Evolutionary conservation across 2,797 vertebrate species (phyloP).

Genomic region (Toxotes lorentzi): DNA sequence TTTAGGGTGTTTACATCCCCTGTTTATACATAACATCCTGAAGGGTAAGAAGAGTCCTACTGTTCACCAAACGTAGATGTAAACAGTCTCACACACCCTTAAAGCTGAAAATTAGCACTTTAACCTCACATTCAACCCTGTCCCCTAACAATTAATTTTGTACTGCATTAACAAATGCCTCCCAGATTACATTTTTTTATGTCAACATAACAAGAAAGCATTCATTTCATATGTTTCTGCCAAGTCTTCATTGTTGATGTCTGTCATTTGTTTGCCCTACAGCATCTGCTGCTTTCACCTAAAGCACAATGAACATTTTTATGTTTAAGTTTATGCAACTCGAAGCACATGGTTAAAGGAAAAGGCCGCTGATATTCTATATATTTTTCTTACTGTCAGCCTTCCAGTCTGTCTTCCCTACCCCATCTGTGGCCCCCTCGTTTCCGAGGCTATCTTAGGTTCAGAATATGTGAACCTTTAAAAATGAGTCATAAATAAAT

Average conservation of each 20-base stretch:
- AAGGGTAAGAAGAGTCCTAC: neutral
- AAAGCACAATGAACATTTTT: neutral
- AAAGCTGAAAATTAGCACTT: constrained; percentile 2
- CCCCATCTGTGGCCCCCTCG: neutral
- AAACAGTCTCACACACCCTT: constrained; percentile 17
- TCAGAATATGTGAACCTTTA: neutral
- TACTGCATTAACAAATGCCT: neutral
- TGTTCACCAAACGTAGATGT: constrained; percentile 21
- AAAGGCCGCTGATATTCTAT: neutral
- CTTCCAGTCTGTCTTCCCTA: neutral
- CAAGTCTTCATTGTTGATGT: neutral
- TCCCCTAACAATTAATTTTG: neutral
- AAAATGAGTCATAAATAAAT: neutral
- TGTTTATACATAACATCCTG: neutral
- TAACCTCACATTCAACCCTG: neutral
- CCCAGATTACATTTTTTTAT: neutral
- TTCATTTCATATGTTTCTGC: accelerated
- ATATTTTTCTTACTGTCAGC: neutral
- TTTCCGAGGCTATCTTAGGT: neutral
- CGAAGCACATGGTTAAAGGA: neutral
- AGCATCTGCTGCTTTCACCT: neutral
- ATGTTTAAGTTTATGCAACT: neutral
- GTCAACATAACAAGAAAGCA: neutral
- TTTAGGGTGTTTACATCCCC: constrained; percentile 44
- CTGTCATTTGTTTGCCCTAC: neutral